Conservation (phyloP, 2,797 vertebrate genomes). For the Delichon dasypus region DNA sequence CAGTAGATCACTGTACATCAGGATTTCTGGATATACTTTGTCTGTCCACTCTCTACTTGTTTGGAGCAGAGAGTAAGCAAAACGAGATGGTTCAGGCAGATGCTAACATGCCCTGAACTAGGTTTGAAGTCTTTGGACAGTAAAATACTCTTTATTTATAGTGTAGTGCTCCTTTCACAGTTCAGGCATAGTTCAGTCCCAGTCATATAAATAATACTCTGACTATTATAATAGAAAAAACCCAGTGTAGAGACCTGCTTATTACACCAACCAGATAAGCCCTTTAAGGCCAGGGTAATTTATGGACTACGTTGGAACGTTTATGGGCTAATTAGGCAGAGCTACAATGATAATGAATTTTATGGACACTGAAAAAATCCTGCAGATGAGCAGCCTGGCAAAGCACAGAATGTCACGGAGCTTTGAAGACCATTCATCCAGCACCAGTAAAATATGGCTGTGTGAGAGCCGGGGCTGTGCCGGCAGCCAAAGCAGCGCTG, state of each 20-base stretch:
- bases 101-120: neutral
- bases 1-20: neutral
- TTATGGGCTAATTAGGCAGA: conserved; percentile 49
- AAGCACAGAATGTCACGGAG: neutral
- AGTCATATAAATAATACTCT: conserved; percentile 45
- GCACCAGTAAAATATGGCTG: neutral
- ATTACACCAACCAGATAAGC: conserved; percentile 15
- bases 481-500: neutral
- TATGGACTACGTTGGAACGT: neutral
- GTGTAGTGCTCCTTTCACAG: conserved; percentile 4
- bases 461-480: neutral
- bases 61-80: conserved; percentile 9
- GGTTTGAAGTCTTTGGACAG: neutral
- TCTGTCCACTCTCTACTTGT: neutral
- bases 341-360: conserved; percentile 26
- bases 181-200: conserved; percentile 59
- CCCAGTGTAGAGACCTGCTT: neutral
- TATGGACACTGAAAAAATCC: conserved; percentile 1
- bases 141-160: conserved; percentile 43
- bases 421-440: neutral
- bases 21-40: neutral
- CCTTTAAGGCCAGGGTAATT: conserved; percentile 22
- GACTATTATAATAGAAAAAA: conserved; percentile 1
- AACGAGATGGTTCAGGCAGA: neutral
- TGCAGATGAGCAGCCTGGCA: conserved; percentile 31